Base-by-base conservation (phyloP, 1,140 invertebrate genomes). In the Pseudachorutes palmiensis region DNA sequence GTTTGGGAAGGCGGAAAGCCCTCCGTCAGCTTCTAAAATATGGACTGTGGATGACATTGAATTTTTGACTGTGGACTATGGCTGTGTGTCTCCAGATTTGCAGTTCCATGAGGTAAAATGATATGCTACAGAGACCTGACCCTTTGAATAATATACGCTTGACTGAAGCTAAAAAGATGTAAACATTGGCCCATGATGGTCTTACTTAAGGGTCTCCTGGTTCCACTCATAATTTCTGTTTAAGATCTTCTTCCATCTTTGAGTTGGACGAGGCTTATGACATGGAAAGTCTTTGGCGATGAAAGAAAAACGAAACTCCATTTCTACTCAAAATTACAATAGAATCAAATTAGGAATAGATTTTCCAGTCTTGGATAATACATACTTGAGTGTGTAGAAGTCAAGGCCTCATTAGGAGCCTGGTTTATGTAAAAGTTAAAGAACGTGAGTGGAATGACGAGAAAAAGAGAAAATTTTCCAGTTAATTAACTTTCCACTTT, bases 41-140 rank as follows among this genome's bases (percentile, higher is more conserved):
- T 73, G 71, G 71, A 73, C 71, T 51, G 71, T 73, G 66, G 71
- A 73, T 49, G 68, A 73, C 45, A 70, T 73, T 41, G 67, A 73
- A 32, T 73, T 62, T 65, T 51, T 67, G n/a, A 68, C 62, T 57
- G 55, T 70, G 41, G 68, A 70, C 51, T 72, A 48, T 51, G 48
- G 24, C 66, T 62, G 60, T 41, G 49, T 57, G 2, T 24, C 33
- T 9, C 45, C 49, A 58, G 28, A 59, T 12, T 14, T 57, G 9
- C 49, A 59, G 9, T 2, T 28, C 33, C 48, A 65, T 3, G n/a
- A 58, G 22, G 14, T 49, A 12, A 41, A 49, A 64, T 12, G n/a
- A n/a, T n/a, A n/a, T n/a, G n/a, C n/a, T n/a, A n/a, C n/a, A n/a
- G n/a, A n/a, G n/a, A n/a, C n/a, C n/a, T n/a, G n/a, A n/a, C n/a